Evolutionary conservation across 2,113 vertebrate species (phyloP), one percentile per base, ranked within the genome.

Genomic region (Thinocorus orbignyianus): DNA sequence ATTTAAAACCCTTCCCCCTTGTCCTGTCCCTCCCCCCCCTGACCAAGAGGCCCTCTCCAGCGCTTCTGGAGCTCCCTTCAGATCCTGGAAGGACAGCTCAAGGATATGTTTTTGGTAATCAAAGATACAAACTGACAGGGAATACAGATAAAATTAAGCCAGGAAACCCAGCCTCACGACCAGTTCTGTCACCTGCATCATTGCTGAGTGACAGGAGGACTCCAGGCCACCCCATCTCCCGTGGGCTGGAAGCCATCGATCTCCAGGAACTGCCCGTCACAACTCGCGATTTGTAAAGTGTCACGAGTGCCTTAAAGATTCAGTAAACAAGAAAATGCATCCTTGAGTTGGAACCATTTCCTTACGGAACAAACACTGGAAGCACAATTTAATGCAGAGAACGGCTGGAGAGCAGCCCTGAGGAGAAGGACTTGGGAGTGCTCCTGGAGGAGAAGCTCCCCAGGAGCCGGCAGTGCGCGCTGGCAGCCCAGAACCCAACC

Each of bases 211-310:
- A 25, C 31, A 5, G 0, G 35, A 41, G 77, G 72, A 20, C 46
- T 41, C 64, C 13, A 11, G 68, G 24, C 64, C 64, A 55, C 17
- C 7, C 12, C 16, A 6, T 7, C 5, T 46, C 16, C 85, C 14
- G 8, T 30, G 86, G 48, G 71, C 81, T 72, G 79, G 35, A 44
- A 70, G 44, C 55, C n/a, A 11, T 20, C 0, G 1, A 58, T 7
- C 73, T 26, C 13, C 66, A 42, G 60, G 1, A 33, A n/a, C 39
- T 4, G 44, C 66, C 11, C 0, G 16, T 44, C 4, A 0, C 10
- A 10, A 11, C 2, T 23, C 44, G 35, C 2, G 0, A 24, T 17
- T 35, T 58, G 49, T 26, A 7, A 82, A 28, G 64, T 16, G 76
- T 13, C 70, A 77, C 44, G 7, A 11, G 51, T 3, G 71, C 72